These are phyloP conservation scores for Colius striatus DNA, from an alignment of 2,113 vertebrate genomes.

Conservation along the genomic window DNA sequence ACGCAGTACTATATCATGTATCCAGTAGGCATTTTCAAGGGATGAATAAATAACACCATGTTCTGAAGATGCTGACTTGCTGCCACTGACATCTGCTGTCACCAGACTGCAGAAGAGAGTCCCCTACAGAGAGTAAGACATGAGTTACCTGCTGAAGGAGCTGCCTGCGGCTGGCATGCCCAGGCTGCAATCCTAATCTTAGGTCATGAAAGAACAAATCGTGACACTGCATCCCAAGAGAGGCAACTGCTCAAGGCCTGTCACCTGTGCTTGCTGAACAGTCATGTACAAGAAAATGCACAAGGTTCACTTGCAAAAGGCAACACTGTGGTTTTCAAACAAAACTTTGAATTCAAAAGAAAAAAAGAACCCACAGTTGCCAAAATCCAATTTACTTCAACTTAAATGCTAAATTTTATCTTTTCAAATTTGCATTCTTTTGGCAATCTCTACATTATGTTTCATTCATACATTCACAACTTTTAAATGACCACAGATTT, in stretches of 20 bases:
- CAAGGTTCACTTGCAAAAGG: not conserved
- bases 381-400: not conserved
- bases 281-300: rapidly evolving
- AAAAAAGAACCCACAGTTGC: not conserved
- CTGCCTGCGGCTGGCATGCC: not conserved
- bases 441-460: rapidly evolving
- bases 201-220: not conserved
- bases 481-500: not conserved
- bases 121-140: not conserved
- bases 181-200: not conserved
- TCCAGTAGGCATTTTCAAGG: not conserved
- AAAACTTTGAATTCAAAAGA: not conserved
- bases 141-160: not conserved
- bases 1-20: rapidly evolving
- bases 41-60: not conserved
- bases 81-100: not conserved
- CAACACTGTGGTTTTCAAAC: not conserved
- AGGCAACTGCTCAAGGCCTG: not conserved
- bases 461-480: not conserved
- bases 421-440: not conserved
- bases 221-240: not conserved
- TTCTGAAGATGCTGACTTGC: not conserved
- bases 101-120: not conserved
- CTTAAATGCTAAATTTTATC: not conserved
- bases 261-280: not conserved